phyloP scores from a whole-genome alignment of 2,888 invertebrate genomes.

The Acanthoscelides obtectus region DNA sequence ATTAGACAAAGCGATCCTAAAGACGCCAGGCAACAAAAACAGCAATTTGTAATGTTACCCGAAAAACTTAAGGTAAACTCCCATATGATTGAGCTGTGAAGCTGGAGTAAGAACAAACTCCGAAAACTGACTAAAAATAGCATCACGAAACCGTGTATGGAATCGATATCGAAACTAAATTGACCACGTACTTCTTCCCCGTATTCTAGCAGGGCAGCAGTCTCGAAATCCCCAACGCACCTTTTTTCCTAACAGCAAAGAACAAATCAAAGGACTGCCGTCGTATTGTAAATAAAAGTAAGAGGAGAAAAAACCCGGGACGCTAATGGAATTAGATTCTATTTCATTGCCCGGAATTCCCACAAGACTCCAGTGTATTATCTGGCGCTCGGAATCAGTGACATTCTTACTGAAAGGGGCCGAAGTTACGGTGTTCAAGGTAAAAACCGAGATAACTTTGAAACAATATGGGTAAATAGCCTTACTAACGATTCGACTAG shows the following conservation, averaged over 20 bases:
- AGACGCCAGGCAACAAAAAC: no score
- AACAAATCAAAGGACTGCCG: neutral
- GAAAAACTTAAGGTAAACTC: no score
- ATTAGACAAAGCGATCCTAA: no score
- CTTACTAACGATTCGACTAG: no score
- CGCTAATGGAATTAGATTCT: constrained; percentile 18
- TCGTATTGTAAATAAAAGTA: neutral
- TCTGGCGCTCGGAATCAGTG: neutral
- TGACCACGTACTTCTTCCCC: neutral
- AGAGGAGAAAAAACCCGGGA: constrained; percentile 1
- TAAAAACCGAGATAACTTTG: no score
- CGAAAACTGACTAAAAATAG: neutral
- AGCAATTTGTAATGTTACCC: no score
- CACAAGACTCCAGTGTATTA: neutral
- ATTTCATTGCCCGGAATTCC: constrained; percentile 3
- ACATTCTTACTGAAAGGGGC: neutral
- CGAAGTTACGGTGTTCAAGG: no score
- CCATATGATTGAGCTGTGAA: no score
- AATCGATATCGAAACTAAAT: neutral
- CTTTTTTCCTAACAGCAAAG: neutral
- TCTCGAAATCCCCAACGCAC: neutral
- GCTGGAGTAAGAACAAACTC: neutral
- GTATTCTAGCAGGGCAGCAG: neutral
- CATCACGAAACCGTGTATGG: neutral
- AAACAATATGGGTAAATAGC: no score